Base-by-base conservation (phyloP, 2,888 invertebrate genomes). In the Dryadula phaetusa region DNA sequence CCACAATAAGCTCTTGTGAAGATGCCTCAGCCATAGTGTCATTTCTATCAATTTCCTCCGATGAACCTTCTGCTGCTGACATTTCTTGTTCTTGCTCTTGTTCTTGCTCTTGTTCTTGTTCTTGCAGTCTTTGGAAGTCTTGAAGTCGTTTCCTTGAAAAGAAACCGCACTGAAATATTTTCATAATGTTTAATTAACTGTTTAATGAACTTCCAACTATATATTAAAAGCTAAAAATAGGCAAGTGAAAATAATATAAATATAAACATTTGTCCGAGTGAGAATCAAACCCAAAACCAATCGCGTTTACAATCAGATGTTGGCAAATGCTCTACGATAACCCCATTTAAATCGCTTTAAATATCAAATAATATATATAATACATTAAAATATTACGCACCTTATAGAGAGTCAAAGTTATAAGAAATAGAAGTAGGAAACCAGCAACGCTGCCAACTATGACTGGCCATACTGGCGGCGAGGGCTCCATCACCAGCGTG, bases 401-500 rank as follows among this genome's bases (percentile, higher is more conserved):
- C 78, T 82, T 90, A 65, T 90, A 82, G 54, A 92, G 72, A 7
- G 76, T 76, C 37, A 79, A 81, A 1, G 85, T 77, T 7, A 92
- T 83, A 3, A 79, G 70, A 22, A 80, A 78, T 7, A 93, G 70
- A 1, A 88, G 65, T 1, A 86, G 8, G 0, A 90, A 40, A 0
- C 90, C 92, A 8, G 77, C 76, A 0, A 87, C 62, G 0, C 79
- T 74, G 2, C 86, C 86, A 0, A 84, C 77, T 37, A 91, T 79
- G 16, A 82, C 49, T 0, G 88, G 85, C 90, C 90, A 90, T 3
- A 87, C 70, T 0, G 87, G 84, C 0, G 79, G 76, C 0, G 80
- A 76, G 0, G 87, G 84, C 2, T 87, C 86, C 54, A 90, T 64
- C 0, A 82, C 68, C 2, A 90, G 49, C 0, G 75, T 80, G 0